phyloP scores from a whole-genome alignment of 2,888 invertebrate genomes.

The Pycnomerus fuliginosus region DNA sequence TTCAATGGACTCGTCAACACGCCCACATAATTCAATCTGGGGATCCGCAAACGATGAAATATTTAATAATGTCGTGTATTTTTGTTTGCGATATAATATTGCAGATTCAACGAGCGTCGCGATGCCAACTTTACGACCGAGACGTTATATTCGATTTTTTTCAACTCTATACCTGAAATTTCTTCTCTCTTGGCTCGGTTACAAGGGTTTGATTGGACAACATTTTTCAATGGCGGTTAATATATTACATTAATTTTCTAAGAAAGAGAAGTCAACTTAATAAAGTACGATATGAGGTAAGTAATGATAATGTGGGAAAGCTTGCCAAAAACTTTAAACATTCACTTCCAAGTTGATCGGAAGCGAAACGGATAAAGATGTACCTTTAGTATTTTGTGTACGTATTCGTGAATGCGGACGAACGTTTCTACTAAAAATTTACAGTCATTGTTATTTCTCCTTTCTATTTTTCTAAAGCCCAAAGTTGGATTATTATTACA shows the following conservation, averaged over 20 bases:
- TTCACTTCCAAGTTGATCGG: slow-evolving; percentile 14
- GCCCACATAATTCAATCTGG: no score
- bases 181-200: slow-evolving; percentile 12
- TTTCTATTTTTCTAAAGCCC: slow-evolving; percentile 17
- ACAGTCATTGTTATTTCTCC: slow-evolving; percentile 21
- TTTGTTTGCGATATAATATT: no score
- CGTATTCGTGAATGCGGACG: slow-evolving; percentile 16
- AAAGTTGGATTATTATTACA: slow-evolving; percentile 22
- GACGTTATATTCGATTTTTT: no score
- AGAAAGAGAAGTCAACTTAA: slow-evolving; percentile 17
- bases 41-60: no score
- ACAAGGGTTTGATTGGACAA: slow-evolving; percentile 9
- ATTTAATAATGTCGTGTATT: no score
- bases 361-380: slow-evolving; percentile 17
- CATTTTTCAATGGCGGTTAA: slow-evolving; percentile 4
- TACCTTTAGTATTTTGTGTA: slow-evolving; percentile 17
- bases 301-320: slow-evolving; percentile 11
- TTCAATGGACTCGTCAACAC: no score
- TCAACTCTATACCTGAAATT: no score
- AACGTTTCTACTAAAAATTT: slow-evolving; percentile 20
- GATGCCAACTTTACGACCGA: no score
- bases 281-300: slow-evolving; percentile 14
- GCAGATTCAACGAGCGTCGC: no score
- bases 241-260: slow-evolving; percentile 6
- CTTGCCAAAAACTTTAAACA: slow-evolving; percentile 20